Evolutionary conservation across 2,888 invertebrate genomes (phyloP).

Genomic region (Ecdyonurus torrentis): DNA sequence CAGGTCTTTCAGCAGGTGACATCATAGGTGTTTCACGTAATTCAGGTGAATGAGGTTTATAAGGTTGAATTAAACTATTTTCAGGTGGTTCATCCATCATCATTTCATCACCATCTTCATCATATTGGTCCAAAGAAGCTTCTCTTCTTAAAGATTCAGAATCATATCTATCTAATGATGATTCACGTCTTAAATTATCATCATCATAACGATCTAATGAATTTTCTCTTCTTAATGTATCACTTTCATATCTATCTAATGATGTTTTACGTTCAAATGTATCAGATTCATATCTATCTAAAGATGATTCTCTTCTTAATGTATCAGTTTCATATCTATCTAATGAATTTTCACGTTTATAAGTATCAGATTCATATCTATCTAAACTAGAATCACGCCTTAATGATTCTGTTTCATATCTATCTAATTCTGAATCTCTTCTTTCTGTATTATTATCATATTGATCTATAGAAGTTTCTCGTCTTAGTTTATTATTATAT

Average conservation of each 20-base stretch:
- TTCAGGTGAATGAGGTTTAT: constrained; percentile 24
- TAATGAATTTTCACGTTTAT: not conserved
- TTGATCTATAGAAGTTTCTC: not conserved
- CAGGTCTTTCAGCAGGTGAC: constrained; percentile 3
- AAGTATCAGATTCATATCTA: not conserved
- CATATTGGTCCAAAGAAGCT: not conserved
- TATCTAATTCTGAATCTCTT: not conserved
- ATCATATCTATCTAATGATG: not conserved
- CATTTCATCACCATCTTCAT: constrained; percentile 6
- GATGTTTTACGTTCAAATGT: not conserved
- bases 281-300: not conserved
- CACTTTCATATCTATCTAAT: not conserved
- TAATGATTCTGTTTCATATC: not conserved
- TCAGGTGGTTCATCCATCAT: constrained; percentile 15
- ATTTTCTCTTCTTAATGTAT: not conserved
- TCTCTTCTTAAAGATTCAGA: not conserved
- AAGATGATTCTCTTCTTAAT: not conserved
- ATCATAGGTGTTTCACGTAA: not conserved
- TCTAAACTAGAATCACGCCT: not conserved
- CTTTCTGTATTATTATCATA: not conserved
- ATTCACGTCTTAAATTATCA: not conserved
- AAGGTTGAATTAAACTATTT: constrained; percentile 37
- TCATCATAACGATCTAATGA: not conserved
- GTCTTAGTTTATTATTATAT: not conserved
- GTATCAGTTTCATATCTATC: not conserved